A percentile compares a stretch with the other conserved stretches of the same genome.
Conservation (phyloP, 1,140 invertebrate genomes). For the Pseudomyrmex sp. region DNA sequence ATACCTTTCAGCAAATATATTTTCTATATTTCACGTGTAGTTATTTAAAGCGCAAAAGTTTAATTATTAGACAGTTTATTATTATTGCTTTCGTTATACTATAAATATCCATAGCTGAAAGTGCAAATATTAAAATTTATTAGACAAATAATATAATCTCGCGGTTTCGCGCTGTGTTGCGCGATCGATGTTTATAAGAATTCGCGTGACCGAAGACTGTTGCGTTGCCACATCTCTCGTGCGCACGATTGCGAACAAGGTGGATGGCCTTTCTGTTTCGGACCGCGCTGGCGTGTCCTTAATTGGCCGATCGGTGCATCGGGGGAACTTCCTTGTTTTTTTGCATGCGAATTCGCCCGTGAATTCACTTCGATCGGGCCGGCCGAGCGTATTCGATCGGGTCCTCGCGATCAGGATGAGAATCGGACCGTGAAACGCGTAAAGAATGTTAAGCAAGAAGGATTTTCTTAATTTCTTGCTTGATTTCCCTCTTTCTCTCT, state of each 20-base stretch:
- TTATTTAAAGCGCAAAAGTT: too few relatives aligned
- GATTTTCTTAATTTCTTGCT: slow-evolving; percentile 42
- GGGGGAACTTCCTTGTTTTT: slow-evolving; percentile 65
- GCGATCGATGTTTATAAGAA: slow-evolving; percentile 34
- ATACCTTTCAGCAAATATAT: not conserved
- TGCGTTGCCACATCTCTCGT: not conserved
- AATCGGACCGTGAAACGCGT: slow-evolving; percentile 63
- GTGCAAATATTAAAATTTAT: too few relatives aligned
- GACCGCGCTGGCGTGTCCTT: slow-evolving; percentile 57
- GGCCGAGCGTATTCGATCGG: slow-evolving; percentile 69
- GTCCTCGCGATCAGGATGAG: slow-evolving; percentile 63
- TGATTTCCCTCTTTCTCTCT: not conserved
- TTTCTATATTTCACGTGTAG: not conserved
- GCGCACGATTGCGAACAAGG: slow-evolving; percentile 13
- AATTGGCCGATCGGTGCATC: slow-evolving; percentile 70
- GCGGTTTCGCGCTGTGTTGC: not conserved
- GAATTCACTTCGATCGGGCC: slow-evolving; percentile 61
- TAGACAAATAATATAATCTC: not conserved
- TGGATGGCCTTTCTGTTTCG: slow-evolving; percentile 42
- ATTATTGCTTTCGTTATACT: too few relatives aligned
- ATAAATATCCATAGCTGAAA: too few relatives aligned
- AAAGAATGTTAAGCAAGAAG: slow-evolving; percentile 21
- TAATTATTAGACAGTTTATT: too few relatives aligned
- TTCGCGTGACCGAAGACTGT: slow-evolving; percentile 18
- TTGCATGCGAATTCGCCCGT: slow-evolving; percentile 54